A percentile compares a stretch with the other conserved stretches of the same genome.
These are phyloP conservation scores for Orchestes rusci DNA, from an alignment of 2,888 invertebrate species.

Conservation along the genomic window DNA sequence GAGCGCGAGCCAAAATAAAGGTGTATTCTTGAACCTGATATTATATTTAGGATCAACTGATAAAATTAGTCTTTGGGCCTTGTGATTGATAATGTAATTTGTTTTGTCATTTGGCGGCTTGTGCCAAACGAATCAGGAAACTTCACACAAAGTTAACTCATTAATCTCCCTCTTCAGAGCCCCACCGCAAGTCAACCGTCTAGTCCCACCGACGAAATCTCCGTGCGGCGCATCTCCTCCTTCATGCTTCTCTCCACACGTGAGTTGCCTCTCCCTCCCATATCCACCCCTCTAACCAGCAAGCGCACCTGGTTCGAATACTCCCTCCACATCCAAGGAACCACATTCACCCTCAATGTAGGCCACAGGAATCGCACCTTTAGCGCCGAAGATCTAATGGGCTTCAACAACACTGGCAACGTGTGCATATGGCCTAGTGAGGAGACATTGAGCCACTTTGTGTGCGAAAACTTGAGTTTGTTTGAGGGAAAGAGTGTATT, in stretches of 20 bases:
- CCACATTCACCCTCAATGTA: slow-evolving; percentile 50
- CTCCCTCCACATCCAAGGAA: slow-evolving; percentile 43
- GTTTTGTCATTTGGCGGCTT: too few relatives aligned
- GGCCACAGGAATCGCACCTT: slow-evolving; percentile 55
- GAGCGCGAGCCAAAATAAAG: too few relatives aligned
- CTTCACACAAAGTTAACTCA: background rate
- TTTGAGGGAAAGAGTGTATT: slow-evolving; percentile 63
- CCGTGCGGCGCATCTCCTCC: slow-evolving; percentile 53
- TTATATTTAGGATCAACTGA: too few relatives aligned
- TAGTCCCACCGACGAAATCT: slow-evolving; percentile 46
- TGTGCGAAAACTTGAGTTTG: slow-evolving; percentile 54
- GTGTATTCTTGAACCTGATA: too few relatives aligned
- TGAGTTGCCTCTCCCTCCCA: slow-evolving; percentile 31
- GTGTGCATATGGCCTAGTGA: slow-evolving; percentile 76
- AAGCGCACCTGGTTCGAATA: slow-evolving; percentile 59
- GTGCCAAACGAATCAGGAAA: too few relatives aligned
- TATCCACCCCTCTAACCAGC: slow-evolving; percentile 6
- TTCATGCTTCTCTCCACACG: slow-evolving; percentile 51
- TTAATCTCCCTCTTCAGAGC: slow-evolving; percentile 32
- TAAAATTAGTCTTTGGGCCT: too few relatives aligned
- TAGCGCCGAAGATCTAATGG: slow-evolving; percentile 65
- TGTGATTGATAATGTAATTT: too few relatives aligned
- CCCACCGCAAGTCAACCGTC: slow-evolving; percentile 43
- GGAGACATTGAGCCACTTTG: slow-evolving; percentile 64
- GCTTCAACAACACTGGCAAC: slow-evolving; percentile 78